These are phyloP conservation scores for Virgularia gustaviana DNA, from an alignment of 92 coral and sea anemone species.

Conservation along the genomic window DNA sequence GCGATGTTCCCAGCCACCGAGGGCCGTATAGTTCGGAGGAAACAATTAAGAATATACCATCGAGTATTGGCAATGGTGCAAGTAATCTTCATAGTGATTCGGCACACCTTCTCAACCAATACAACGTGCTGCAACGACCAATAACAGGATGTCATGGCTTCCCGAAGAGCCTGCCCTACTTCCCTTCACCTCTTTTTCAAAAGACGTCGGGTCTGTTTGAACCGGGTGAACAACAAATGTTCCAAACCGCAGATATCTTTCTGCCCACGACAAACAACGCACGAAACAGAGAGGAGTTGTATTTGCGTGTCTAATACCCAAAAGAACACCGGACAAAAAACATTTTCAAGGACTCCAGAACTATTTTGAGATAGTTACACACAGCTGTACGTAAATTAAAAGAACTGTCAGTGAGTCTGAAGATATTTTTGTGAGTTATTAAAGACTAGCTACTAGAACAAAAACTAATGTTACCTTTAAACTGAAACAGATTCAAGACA, in stretches of 20 bases:
- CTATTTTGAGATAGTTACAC: too few relatives aligned
- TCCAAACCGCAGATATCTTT: background rate
- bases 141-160: slow-evolving; percentile 19
- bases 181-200: slow-evolving; percentile 24
- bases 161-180: slow-evolving; percentile 18
- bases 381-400: too few relatives aligned
- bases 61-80: background rate
- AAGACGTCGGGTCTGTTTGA: slow-evolving; percentile 15
- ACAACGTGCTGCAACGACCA: slow-evolving; percentile 29
- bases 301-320: slow-evolving; percentile 19
- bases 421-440: too few relatives aligned
- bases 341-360: too few relatives aligned
- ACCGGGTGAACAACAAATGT: background rate
- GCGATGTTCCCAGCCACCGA: slow-evolving; percentile 27
- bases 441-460: too few relatives aligned
- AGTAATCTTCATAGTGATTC: slow-evolving; percentile 9
- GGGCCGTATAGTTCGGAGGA: slow-evolving; percentile 28
- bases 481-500: too few relatives aligned
- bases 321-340: too few relatives aligned
- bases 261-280: slow-evolving; percentile 8
- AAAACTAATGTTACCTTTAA: too few relatives aligned
- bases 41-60: slow-evolving; percentile 10
- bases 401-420: too few relatives aligned
- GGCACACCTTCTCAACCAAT: slow-evolving; percentile 28
- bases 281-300: slow-evolving; percentile 15